phyloP scores from a whole-genome alignment of 2,888 invertebrate genomes.

The Holacanthella duospinosa region DNA sequence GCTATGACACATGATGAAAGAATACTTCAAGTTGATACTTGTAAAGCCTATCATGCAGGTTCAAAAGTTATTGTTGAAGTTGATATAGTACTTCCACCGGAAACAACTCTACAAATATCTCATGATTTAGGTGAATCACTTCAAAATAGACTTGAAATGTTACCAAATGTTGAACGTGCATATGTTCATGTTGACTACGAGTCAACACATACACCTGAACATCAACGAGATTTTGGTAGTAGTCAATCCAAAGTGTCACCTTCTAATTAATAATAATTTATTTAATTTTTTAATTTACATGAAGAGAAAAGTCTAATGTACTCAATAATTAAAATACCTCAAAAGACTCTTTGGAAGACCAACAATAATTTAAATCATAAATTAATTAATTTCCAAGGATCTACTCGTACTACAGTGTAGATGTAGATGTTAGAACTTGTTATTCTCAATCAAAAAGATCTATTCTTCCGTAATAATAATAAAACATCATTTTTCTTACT shows the following conservation, averaged over 20 bases:
- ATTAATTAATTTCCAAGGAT: too few species aligned
- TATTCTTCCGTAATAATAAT: too few species aligned
- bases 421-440: too few species aligned
- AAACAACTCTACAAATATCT: constrained; percentile 8
- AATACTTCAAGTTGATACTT: constrained; percentile 7
- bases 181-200: constrained; percentile 11
- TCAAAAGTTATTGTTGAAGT: constrained; percentile 2
- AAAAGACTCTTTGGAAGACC: too few species aligned
- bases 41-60: background rate
- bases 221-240: constrained; percentile 9
- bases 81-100: constrained; percentile 12
- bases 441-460: too few species aligned
- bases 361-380: too few species aligned
- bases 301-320: too few species aligned
- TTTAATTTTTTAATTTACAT: too few species aligned
- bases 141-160: constrained; percentile 7
- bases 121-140: constrained; percentile 11
- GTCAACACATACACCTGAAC: constrained; percentile 10
- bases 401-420: too few species aligned
- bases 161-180: constrained; percentile 10
- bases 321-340: too few species aligned
- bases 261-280: background rate
- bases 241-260: background rate
- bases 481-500: too few species aligned
- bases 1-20: constrained; percentile 12